Evolutionary conservation across 2,113 vertebrate species (phyloP).

Genomic region (Miniopterus natalensis): DNA sequence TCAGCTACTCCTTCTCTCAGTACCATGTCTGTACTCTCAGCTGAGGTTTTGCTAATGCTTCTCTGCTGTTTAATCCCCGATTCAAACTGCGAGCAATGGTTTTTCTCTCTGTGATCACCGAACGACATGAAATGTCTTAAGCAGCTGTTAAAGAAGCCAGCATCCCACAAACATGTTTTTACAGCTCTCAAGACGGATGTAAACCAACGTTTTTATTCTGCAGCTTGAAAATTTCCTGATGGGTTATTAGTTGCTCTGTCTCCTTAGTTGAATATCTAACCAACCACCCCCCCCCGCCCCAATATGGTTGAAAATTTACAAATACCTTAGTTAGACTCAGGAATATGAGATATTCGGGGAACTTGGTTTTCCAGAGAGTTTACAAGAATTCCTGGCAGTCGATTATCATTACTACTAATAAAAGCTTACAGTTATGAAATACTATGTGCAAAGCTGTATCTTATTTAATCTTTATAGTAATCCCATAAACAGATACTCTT

Average conservation of each 20-base stretch:
- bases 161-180: neutral
- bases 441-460: neutral
- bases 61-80: neutral
- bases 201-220: neutral
- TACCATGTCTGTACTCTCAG: neutral
- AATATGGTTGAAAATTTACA: neutral
- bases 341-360: neutral
- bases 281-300: neutral
- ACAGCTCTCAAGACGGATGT: neutral
- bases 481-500: neutral
- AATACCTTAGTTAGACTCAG: neutral
- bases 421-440: neutral
- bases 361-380: neutral
- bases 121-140: neutral
- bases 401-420: neutral
- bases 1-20: neutral
- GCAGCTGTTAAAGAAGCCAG: constrained; percentile 23
- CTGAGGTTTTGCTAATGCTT: neutral
- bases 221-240: neutral
- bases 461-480: constrained; percentile 37
- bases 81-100: neutral
- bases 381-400: neutral
- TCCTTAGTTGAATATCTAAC: neutral
- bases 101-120: constrained; percentile 2
- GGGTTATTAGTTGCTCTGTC: neutral